Conservation (phyloP, 1,140 invertebrate genomes). For the Cotesia vestalis region DNA sequence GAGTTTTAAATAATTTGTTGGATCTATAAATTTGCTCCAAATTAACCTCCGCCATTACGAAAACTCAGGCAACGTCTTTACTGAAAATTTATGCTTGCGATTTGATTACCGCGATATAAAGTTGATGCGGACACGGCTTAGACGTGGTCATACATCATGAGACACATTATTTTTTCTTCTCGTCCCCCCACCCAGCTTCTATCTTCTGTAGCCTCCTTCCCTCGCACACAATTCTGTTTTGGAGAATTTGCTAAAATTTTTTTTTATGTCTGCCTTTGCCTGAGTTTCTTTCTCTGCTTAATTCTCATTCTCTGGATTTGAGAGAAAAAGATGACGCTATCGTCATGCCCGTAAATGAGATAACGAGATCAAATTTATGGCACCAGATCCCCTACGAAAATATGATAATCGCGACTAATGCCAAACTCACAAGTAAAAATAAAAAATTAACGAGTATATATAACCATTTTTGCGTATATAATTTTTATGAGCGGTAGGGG, state of each 20-base stretch:
- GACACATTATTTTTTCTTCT: conserved; percentile 49
- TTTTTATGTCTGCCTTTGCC: conserved; percentile 19
- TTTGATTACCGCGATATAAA: conserved; percentile 67
- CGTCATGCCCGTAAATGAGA: conserved; percentile 60
- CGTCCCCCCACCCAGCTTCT: conserved; percentile 30
- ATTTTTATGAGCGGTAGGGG: no score
- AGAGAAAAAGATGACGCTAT: neutral
- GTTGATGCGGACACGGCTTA: conserved; percentile 61
- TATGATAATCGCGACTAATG: conserved; percentile 65
- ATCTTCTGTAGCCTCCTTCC: neutral
- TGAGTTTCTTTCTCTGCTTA: conserved; percentile 34
- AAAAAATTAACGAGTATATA: conserved; percentile 23
- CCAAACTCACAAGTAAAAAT: conserved; percentile 45
- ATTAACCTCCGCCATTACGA: neutral
- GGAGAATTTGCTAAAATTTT: conserved; percentile 23
- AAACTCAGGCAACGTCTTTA: conserved; percentile 49
- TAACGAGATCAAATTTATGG: conserved; percentile 68
- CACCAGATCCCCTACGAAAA: conserved; percentile 61
- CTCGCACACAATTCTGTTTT: conserved; percentile 7
- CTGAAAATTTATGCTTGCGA: conserved; percentile 62
- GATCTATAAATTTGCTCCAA: no score
- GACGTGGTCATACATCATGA: conserved; percentile 64
- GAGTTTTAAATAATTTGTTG: no score
- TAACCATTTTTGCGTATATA: conserved; percentile 23
- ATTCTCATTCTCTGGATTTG: conserved; percentile 28